phyloP scores from a whole-genome alignment of 2,113 vertebrate species.

The Arothron firmamentum region DNA sequence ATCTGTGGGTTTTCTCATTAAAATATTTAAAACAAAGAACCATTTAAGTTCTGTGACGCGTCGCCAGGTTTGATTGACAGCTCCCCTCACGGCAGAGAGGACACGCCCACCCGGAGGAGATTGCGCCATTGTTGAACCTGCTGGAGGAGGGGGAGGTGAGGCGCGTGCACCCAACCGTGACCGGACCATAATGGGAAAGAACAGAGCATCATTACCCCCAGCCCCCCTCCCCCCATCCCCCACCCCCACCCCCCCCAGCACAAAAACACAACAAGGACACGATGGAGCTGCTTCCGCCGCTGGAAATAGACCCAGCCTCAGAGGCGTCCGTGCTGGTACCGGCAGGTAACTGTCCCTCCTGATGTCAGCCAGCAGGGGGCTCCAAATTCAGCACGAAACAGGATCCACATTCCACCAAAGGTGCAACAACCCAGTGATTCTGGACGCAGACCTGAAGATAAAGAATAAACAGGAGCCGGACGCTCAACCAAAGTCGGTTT shows the following conservation, averaged over 20 bases:
- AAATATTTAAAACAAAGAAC: no score
- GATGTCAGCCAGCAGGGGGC: no score
- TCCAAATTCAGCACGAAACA: no score
- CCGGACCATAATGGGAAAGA: constrained; percentile 72
- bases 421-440: no score
- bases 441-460: no score
- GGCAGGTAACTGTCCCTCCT: no score
- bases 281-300: constrained; percentile 1
- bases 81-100: constrained; percentile 28
- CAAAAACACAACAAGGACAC: constrained; percentile 36
- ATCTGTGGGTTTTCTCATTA: no score
- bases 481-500: no score
- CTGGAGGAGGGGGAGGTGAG: constrained; percentile 2
- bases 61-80: constrained; percentile 35
- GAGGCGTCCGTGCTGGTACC: no score
- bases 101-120: constrained; percentile 2
- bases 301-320: background rate
- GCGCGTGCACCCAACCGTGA: constrained; percentile 57
- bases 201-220: constrained; percentile 74
- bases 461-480: no score
- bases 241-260: constrained; percentile 15
- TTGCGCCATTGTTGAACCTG: background rate
- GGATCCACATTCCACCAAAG: no score
- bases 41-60: no score
- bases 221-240: constrained; percentile 34